Evolutionary conservation across 2,888 invertebrate genomes (phyloP).

Genomic region (Apamea monoglypha): DNA sequence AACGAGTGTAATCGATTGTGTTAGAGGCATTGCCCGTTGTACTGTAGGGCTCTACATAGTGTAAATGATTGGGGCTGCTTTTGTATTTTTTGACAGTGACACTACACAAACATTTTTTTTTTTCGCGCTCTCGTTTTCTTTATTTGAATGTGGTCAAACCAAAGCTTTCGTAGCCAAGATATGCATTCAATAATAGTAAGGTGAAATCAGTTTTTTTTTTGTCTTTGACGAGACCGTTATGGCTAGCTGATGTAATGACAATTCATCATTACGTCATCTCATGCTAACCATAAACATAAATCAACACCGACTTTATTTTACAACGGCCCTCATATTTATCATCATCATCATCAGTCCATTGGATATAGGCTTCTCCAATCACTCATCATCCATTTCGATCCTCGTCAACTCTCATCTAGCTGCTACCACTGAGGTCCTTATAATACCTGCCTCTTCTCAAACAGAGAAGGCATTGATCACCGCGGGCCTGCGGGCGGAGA

Average conservation of each 20-base stretch:
- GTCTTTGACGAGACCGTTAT: not conserved
- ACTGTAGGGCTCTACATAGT: not conserved
- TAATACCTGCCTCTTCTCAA: not conserved
- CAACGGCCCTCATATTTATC: not conserved
- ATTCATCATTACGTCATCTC: too few species aligned
- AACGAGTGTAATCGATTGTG: not conserved
- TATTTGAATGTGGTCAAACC: not conserved
- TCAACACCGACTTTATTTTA: not conserved
- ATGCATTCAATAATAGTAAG: not conserved
- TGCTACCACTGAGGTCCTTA: not conserved
- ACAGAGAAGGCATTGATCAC: not conserved
- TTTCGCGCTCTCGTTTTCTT: too few species aligned
- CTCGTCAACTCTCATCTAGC: not conserved
- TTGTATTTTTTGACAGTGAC: not conserved
- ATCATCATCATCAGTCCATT: not conserved
- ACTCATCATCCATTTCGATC: not conserved
- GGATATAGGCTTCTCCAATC: not conserved
- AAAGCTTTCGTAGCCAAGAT: not conserved
- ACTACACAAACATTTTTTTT: too few species aligned
- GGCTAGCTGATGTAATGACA: not conserved
- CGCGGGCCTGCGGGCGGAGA: too few species aligned
- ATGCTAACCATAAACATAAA: too few species aligned
- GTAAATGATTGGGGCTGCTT: not conserved
- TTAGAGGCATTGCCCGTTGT: not conserved
- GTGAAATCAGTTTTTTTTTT: too few species aligned